Evolutionary conservation across 2,888 invertebrate genomes (phyloP), one percentile per base, ranked within the genome.

Genomic region (Amblyjoppa fuscipennis): DNA sequence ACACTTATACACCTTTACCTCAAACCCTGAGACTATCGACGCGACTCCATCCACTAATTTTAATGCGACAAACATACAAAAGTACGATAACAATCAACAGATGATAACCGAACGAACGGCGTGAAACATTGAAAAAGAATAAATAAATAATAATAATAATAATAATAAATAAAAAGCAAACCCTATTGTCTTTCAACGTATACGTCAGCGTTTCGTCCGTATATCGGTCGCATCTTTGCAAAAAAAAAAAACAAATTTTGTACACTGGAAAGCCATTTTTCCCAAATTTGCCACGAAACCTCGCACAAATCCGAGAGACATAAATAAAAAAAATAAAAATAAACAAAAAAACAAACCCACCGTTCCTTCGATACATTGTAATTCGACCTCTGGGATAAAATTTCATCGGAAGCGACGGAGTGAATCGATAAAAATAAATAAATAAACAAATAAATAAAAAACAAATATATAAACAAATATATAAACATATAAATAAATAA

Each of bases 21-120:
- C 4, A 41, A 68, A 77, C 41, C 64, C 88, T 88, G 89, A 90
- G 90, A 90, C 91, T 91, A 91, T 90, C 89, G 90, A 87, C 89
- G 90, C 83, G 90, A 86, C 91, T 93, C 92, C 93, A 93, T 93
- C 93, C 92, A 93, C 89, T 90, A 91, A 87, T 88, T 88, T 89
- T 81, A 84, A 84, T 59, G 59, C 75, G 25, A 45, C 66, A 51
- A 38, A 38, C 4, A 53, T 45, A 56, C 51, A 38, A 66, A 68
- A 64, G 20, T 56, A 41, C 59, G 53, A 41, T n/a, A 73, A 77
- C 49, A 68, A 38, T 64, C 64, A 34, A 70, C 66, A 38, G 49
- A 45, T 3, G 9, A 80, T 59, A 53, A 41, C 45, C 45, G 51
- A 28, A 53, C 16, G 38, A 49, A 79, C 53, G 74, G 51, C 31